Percentiles rank a stretch among this genome's conserved stretches.
Evolutionary conservation across 1,140 invertebrate genomes (phyloP).

Genomic region (Acyrthosiphon pisum): DNA sequence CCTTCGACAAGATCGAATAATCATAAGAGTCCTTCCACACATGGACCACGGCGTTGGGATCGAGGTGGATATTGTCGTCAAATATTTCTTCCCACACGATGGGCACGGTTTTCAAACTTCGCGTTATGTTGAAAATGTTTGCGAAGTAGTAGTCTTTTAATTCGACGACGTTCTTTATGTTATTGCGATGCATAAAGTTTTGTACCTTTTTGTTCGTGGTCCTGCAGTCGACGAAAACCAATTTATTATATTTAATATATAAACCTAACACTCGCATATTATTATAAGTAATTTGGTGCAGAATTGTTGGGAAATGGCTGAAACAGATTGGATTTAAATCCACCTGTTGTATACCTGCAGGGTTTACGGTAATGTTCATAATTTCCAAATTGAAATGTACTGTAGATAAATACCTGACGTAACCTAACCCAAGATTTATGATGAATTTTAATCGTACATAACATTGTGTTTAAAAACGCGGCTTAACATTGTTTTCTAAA

Average conservation of each 20-base stretch:
- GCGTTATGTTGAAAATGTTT: slow-evolving; percentile 68
- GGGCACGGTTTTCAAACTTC: slow-evolving; percentile 66
- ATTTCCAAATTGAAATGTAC: too few species aligned
- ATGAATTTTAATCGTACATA: too few species aligned
- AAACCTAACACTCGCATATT: neutral
- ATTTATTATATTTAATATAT: neutral
- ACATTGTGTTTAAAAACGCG: too few species aligned
- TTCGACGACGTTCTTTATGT: slow-evolving; percentile 63
- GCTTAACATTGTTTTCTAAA: too few species aligned
- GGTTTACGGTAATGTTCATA: too few species aligned
- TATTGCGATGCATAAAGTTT: slow-evolving; percentile 73
- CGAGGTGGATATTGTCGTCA: slow-evolving; percentile 75
- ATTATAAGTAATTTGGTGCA: neutral
- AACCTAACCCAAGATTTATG: too few species aligned
- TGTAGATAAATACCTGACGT: too few species aligned
- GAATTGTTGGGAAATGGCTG: neutral
- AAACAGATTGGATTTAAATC: neutral
- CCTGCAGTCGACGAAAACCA: slow-evolving; percentile 65
- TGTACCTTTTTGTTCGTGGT: slow-evolving; percentile 76
- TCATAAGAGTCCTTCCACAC: slow-evolving; percentile 68
- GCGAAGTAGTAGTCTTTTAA: slow-evolving; percentile 77
- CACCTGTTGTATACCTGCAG: neutral
- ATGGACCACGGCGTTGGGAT: slow-evolving; percentile 74
- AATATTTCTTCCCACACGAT: slow-evolving; percentile 95
- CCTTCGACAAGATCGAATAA: neutral